A percentile compares a stretch with the other conserved stretches of the same genome.
These are phyloP conservation scores for Riparia riparia DNA, from an alignment of 2,113 vertebrate species.

Conservation along the genomic window DNA sequence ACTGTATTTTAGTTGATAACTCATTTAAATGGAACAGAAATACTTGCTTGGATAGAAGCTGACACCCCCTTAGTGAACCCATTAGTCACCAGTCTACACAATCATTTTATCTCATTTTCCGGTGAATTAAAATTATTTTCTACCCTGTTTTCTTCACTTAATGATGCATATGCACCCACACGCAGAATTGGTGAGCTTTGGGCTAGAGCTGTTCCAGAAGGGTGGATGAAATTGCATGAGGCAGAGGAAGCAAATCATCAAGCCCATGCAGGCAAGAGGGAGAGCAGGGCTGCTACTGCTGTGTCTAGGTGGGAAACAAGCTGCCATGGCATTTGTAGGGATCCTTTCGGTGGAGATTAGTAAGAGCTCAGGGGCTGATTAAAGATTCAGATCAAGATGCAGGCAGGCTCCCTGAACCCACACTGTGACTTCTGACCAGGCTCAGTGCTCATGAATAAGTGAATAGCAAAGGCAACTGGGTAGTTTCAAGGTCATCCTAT, in stretches of 20 bases:
- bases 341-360: background rate
- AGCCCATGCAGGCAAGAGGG: background rate
- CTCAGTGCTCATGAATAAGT: too few relatives aligned
- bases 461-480: background rate
- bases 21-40: background rate
- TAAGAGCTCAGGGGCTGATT: background rate
- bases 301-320: background rate
- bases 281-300: too few relatives aligned
- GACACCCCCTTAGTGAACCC: background rate
- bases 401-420: background rate
- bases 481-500: background rate
- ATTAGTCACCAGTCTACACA: background rate
- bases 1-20: background rate
- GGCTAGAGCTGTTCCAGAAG: background rate
- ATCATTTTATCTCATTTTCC: background rate
- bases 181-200: fast-evolving
- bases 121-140: background rate
- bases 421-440: background rate
- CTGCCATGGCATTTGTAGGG: background rate
- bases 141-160: background rate
- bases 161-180: background rate
- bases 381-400: background rate
- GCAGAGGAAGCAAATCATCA: background rate
- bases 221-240: background rate
- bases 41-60: background rate